Percentiles rank a stretch among this genome's conserved stretches.
phyloP scores from a whole-genome alignment of 2,113 vertebrate species.

The Dolichallabes microphthalmus region DNA sequence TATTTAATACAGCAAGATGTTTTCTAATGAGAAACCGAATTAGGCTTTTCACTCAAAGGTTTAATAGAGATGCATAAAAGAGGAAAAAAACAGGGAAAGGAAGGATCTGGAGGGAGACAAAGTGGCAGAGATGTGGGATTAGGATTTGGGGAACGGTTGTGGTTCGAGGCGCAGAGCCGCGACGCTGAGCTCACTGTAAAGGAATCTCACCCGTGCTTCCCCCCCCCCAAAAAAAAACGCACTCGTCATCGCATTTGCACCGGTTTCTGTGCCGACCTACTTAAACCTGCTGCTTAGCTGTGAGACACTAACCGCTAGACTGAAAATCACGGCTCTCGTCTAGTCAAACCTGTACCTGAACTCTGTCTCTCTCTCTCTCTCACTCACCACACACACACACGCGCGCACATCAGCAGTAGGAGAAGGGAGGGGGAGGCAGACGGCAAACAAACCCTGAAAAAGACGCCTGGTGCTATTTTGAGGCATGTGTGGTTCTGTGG shows the following conservation, averaged over 20 bases:
- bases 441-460: slow-evolving; percentile 37
- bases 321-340: background rate
- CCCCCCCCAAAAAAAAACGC: slow-evolving; percentile 31
- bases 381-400: background rate
- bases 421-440: slow-evolving; percentile 33
- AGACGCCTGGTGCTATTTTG: slow-evolving; percentile 44
- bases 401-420: background rate
- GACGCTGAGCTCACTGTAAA: slow-evolving; percentile 48
- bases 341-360: slow-evolving; percentile 19
- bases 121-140: slow-evolving; percentile 33
- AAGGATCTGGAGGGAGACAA: background rate
- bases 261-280: slow-evolving; percentile 3
- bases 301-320: background rate
- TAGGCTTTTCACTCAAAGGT: background rate
- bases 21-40: background rate
- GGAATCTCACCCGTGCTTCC: slow-evolving; percentile 32
- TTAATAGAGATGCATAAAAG: background rate
- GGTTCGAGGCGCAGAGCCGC: slow-evolving; percentile 39
- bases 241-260: slow-evolving; percentile 42
- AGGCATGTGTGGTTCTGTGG: slow-evolving; percentile 37
- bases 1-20: background rate
- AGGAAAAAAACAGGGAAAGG: background rate
- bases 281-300: background rate
- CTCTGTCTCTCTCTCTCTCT: too few species aligned
- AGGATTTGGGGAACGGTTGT: slow-evolving; percentile 33